Percentiles rank a stretch among this genome's conserved stretches.
phyloP scores from a whole-genome alignment of 2,888 invertebrate species.

The Graphium colonna region DNA sequence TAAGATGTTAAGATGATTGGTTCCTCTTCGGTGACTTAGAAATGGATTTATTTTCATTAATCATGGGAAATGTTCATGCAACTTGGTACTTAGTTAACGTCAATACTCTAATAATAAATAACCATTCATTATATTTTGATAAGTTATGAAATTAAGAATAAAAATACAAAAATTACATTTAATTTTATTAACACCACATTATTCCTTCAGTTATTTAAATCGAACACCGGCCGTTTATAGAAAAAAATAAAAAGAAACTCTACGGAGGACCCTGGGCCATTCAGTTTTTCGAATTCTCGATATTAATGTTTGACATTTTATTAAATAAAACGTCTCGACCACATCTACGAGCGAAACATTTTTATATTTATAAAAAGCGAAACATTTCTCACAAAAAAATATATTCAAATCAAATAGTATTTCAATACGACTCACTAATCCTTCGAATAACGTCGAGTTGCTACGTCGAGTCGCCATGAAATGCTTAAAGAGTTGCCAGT shows the following conservation, averaged over 20 bases:
- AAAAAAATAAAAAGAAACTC: background rate
- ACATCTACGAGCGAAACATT: conserved; percentile 3
- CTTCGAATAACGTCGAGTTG: conserved; percentile 56
- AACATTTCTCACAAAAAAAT: background rate
- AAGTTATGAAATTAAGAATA: too few species aligned
- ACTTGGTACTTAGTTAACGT: background rate
- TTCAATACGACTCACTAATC: conserved; percentile 45
- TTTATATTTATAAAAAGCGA: conserved; percentile 1
- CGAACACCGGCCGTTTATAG: background rate
- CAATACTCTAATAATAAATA: too few species aligned
- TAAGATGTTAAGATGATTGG: conserved; percentile 31
- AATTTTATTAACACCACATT: too few species aligned
- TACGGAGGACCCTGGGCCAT: background rate
- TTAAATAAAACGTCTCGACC: conserved; percentile 4
- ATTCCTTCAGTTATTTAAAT: too few species aligned
- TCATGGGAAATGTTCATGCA: background rate
- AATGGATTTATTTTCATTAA: conserved; percentile 23
- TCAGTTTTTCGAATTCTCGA: background rate
- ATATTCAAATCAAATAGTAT: conserved; percentile 29
- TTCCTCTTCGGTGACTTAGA: conserved; percentile 26
- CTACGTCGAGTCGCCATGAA: conserved; percentile 68
- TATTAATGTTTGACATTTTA: background rate
- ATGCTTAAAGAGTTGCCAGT: conserved; percentile 70
- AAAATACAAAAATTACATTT: too few species aligned
- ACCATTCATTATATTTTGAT: too few species aligned